Evolutionary conservation across 2,888 invertebrate genomes (phyloP), one percentile per base, ranked within the genome.

Genomic region (Sesamia inferens): DNA sequence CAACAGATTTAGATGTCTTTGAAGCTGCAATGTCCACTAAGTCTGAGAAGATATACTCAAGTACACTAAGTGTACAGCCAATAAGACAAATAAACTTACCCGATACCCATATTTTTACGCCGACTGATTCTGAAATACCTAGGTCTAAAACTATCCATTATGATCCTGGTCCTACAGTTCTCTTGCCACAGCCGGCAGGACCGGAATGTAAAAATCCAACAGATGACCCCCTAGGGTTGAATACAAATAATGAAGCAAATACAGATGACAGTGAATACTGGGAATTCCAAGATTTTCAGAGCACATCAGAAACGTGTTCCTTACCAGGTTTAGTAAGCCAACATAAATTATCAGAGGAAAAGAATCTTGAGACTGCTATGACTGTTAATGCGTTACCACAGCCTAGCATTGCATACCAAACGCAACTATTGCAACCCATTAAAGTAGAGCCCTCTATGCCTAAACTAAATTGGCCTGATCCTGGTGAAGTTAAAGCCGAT

Each of bases 91-190:
- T 96, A 68, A 96, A 90, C 84, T 89, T 96, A 76, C 96, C 96
- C 14, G 96, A 96, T 77, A 96, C 96, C 42, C 96, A 96, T 86
- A 96, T 96, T 70, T 96, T 96, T 84, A 96, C 96, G 71, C 96
- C 96, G 7, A 95, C 95, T 47, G 95, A 96, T 87, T 96, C 96
- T 0, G 96, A 96, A 90, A 96, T 94, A 71, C 96, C 96, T 48
- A 92, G 96, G 79, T 96, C 96, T 48, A 96, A 96, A 90, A 96
- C 96, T 31, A 96, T 96, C 68, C 96, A 96, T 85, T 96, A 96
- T 79, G 92, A 94, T 78, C 91, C 81, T 68, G 88, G 85, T 64
- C 90, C 93, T n/a, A 81, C 91, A 16, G 89, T 92, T 42, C 87
- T 94, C n/a, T 79, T 94, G 57, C 92, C 94, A 24, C 92, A 93